Conservation (phyloP, 2,113 vertebrate genomes). For the Daubentonia madagascariensis region DNA sequence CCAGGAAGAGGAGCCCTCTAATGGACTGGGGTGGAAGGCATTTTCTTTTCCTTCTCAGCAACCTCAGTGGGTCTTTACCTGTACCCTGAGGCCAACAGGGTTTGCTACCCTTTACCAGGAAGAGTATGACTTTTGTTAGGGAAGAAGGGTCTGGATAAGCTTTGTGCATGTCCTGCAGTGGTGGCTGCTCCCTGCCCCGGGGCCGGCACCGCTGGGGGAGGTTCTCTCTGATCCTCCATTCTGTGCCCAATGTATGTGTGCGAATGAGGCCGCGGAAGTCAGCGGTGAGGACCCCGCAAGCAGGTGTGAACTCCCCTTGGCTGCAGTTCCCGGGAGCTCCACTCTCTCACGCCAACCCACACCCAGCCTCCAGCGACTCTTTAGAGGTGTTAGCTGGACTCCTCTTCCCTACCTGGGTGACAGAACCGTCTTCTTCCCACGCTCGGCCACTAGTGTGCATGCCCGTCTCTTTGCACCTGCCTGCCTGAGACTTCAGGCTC, state of each 20-base stretch:
- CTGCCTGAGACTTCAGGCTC: not conserved
- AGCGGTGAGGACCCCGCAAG: not conserved
- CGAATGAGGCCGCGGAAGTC: not conserved
- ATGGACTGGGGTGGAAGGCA: no score
- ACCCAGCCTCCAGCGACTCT: no score
- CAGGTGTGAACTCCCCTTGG: not conserved
- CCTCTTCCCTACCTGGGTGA: rapidly evolving
- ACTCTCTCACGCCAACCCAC: not conserved
- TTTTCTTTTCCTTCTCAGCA: not conserved
- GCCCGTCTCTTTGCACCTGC: not conserved
- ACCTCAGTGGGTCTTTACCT: not conserved
- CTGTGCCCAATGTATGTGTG: not conserved
- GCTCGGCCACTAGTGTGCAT: not conserved
- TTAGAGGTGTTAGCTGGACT: no score
- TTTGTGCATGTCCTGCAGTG: not conserved
- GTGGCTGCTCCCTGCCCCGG: no score
- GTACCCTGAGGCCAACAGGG: not conserved
- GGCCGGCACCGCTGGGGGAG: not conserved
- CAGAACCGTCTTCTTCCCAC: not conserved
- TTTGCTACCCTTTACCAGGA: no score
- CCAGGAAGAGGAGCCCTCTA: not conserved
- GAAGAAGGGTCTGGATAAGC: no score
- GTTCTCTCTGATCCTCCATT: not conserved
- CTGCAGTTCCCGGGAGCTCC: not conserved
- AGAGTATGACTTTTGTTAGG: no score